These are phyloP conservation scores for Melanotaenia duboulayi DNA, from an alignment of 2,113 vertebrate species.

Conservation along the genomic window DNA sequence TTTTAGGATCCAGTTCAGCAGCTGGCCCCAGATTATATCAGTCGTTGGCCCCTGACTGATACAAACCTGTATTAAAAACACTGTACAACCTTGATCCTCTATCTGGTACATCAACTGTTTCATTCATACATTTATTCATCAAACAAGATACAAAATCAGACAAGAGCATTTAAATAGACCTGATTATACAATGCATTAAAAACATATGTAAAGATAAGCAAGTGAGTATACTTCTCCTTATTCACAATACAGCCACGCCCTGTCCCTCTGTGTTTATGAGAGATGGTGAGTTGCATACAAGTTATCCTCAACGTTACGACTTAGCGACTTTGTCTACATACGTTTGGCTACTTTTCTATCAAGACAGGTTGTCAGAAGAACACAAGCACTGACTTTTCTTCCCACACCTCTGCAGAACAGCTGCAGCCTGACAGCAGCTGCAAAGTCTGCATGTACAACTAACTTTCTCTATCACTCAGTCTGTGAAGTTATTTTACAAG, in stretches of 20 bases:
- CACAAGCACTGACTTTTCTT: no score
- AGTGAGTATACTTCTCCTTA: neutral
- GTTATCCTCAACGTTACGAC: neutral
- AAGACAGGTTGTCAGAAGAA: no score
- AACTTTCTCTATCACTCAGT: neutral
- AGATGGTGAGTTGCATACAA: no score
- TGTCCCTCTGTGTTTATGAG: neutral
- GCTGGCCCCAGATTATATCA: constrained; percentile 7
- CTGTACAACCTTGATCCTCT: neutral
- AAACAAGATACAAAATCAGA: no score
- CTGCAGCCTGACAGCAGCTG: neutral
- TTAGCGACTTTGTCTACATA: no score
- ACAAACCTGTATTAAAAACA: constrained; percentile 6
- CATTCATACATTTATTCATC: no score
- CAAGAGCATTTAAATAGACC: no score
- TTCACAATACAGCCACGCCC: neutral
- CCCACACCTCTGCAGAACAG: neutral
- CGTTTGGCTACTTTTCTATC: no score
- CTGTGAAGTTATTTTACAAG: neutral
- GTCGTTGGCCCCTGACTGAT: constrained; percentile 24
- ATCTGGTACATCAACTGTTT: no score
- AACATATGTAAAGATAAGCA: neutral
- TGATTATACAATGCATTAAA: neutral
- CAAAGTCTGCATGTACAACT: no score
- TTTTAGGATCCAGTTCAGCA: constrained; percentile 42